Conservation (phyloP, 2,113 vertebrate genomes). For the Ptilonorhynchus violaceus region DNA sequence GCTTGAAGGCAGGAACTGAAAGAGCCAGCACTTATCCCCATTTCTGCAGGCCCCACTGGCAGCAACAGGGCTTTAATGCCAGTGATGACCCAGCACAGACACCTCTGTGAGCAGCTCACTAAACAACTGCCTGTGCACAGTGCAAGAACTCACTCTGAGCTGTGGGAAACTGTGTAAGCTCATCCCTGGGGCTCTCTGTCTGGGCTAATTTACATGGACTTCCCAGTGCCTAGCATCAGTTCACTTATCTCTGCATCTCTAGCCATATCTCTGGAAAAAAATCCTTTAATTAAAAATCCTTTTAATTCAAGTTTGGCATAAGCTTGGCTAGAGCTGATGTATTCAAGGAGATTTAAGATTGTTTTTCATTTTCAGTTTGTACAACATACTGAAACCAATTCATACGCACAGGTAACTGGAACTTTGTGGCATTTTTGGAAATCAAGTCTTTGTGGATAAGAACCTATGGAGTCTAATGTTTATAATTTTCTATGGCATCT, state of each 20-base stretch:
- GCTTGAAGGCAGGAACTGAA: background rate
- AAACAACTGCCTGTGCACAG: fast-evolving
- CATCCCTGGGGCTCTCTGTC: background rate
- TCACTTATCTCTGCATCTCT: background rate
- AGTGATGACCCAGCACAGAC: fast-evolving
- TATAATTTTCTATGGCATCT: background rate
- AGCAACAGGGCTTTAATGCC: background rate
- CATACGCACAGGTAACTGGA: background rate
- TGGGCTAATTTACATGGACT: background rate
- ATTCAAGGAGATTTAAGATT: background rate
- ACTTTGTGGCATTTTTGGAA: background rate
- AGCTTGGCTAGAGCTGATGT: background rate
- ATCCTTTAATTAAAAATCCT: background rate
- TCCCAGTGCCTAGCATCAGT: background rate
- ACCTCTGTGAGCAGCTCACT: background rate
- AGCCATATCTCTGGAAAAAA: background rate
- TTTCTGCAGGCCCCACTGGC: background rate
- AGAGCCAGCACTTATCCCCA: background rate
- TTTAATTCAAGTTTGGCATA: background rate
- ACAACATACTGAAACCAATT: background rate
- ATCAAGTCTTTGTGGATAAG: background rate
- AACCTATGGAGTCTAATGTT: background rate
- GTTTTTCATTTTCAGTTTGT: background rate
- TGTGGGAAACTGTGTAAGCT: background rate
- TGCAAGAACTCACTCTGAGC: background rate